Evolutionary conservation across 2,888 invertebrate species (phyloP).

Genomic region (Drosophila melanosoma): DNA sequence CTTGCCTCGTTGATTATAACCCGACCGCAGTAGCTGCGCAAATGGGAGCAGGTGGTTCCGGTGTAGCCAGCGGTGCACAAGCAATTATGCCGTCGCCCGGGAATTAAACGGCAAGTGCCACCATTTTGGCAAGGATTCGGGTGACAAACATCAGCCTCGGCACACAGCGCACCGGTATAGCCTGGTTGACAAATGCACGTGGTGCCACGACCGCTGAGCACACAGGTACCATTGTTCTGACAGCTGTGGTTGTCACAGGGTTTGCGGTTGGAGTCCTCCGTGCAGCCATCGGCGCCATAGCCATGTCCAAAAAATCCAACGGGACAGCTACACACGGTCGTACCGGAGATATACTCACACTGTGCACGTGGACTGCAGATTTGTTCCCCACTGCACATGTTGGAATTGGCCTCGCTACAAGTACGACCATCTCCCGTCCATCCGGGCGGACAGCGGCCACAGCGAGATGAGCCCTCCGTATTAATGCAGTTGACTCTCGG

Average conservation of each 20-base stretch:
- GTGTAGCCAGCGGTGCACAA: slow-evolving; percentile 88
- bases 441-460: slow-evolving; percentile 95
- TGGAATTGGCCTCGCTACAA: slow-evolving; percentile 86
- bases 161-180: slow-evolving; percentile 87
- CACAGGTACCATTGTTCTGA: slow-evolving; percentile 86
- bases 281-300: slow-evolving; percentile 91
- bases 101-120: slow-evolving; percentile 88
- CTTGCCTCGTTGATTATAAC: slow-evolving; percentile 86
- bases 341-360: slow-evolving; percentile 90
- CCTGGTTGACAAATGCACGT: slow-evolving; percentile 81
- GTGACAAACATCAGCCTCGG: slow-evolving; percentile 87
- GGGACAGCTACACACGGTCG: slow-evolving; percentile 91
- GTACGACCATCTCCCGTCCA: slow-evolving; percentile 93
- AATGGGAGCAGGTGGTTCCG: slow-evolving; percentile 89
- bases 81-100: slow-evolving; percentile 86
- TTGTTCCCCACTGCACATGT: slow-evolving; percentile 74
- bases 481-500: slow-evolving; percentile 95
- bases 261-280: slow-evolving; percentile 77
- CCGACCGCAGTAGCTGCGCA: slow-evolving; percentile 88
- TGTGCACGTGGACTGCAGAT: slow-evolving; percentile 92
- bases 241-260: slow-evolving; percentile 87
- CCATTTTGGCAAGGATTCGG: slow-evolving; percentile 93
- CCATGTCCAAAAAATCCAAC: slow-evolving; percentile 93
- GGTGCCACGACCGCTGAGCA: slow-evolving; percentile 65
- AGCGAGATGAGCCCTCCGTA: slow-evolving; percentile 93